Base-by-base conservation (phyloP, 2,888 invertebrate species). In the Subacronicta megacephala region DNA sequence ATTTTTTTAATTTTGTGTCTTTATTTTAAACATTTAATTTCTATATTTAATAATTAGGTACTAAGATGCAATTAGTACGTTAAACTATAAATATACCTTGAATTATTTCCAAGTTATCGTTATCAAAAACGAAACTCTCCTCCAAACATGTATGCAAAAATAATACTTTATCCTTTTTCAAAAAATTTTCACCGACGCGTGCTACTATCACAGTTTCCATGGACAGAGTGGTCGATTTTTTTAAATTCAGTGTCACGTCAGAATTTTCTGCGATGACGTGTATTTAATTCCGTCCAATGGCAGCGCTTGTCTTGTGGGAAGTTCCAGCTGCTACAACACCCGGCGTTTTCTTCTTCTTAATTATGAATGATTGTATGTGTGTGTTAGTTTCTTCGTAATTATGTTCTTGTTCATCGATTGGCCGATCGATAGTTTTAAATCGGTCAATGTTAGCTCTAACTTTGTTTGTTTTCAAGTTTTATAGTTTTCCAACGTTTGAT, bases 271-370 rank as follows among this genome's bases (percentile, higher is more conserved):
- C 55, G 38, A 60, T 90, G 90, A 92, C 92, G 92, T 92, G 89
- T 86, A 73, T 64, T 79, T 88, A 12, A 88, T 84, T 84, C 79
- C 52, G 65, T 59, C 81, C 83, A 87, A 87, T 88, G 74, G 77
- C 65, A 58, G 53, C 44, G 53, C 47, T 57, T 56, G 55, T 38
- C 44, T 41, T 62, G 61, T 91, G 91, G 64, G 90, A 93, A 81
- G 33, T 1, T 4, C 18, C 93, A 89, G 50, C 61, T 92, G 92
- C 47, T 45, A 38, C 47, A 77, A 72, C 85, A 84, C 75, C 81
- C 77, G 83, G 81, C 74, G 67, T 76, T 82, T 85, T 88, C 87
- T 85, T 84, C 61, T 50, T 70, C 70, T 92, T 80, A 90, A 92
- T 89, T 85, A 89, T 93, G 70, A 53, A 93, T 85, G 78, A 72